phyloP scores from a whole-genome alignment of 2,888 invertebrate genomes.

The Gonocerus acuteangulatus region DNA sequence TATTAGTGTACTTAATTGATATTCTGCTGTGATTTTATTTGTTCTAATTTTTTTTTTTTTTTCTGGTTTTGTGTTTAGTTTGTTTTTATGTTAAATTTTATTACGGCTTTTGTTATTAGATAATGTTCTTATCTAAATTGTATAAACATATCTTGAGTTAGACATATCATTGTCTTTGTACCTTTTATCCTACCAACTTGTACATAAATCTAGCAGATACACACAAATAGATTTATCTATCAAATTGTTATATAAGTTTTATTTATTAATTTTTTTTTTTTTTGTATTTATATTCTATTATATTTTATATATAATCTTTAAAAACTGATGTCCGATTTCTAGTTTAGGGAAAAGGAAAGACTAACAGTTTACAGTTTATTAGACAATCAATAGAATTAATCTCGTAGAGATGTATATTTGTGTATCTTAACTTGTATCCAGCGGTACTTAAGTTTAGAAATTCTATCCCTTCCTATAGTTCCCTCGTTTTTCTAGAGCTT shows the following conservation, averaged over 20 bases:
- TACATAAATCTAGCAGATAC: constrained; percentile 16
- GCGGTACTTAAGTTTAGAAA: constrained; percentile 22
- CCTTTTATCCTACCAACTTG: constrained; percentile 19
- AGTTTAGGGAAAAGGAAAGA: constrained; percentile 38
- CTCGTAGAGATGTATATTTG: constrained; percentile 1
- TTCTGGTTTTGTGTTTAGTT: constrained; percentile 12
- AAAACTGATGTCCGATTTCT: constrained; percentile 33
- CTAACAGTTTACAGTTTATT: constrained; percentile 38
- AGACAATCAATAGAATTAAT: constrained; percentile 39
- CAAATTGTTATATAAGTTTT: constrained; percentile 11
- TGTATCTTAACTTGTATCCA: constrained; percentile 22
- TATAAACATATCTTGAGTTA: constrained; percentile 33
- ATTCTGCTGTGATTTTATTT: constrained; percentile 33
- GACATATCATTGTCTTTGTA: constrained; percentile 31
- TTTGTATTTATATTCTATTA: constrained; percentile 24
- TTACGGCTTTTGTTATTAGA: constrained; percentile 17
- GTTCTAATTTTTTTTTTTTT: constrained; percentile 23
- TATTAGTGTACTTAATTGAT: constrained; percentile 22
- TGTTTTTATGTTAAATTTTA: constrained; percentile 18
- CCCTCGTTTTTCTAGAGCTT: constrained; percentile 28
- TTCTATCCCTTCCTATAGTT: constrained; percentile 17
- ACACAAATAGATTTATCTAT: background rate
- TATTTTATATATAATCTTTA: background rate
- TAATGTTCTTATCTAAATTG: constrained; percentile 19
- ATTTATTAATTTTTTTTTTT: constrained; percentile 3